Evolutionary conservation across 2,888 invertebrate species (phyloP), one percentile per base, ranked within the genome.

Genomic region (Melikaiella ostensackeni): DNA sequence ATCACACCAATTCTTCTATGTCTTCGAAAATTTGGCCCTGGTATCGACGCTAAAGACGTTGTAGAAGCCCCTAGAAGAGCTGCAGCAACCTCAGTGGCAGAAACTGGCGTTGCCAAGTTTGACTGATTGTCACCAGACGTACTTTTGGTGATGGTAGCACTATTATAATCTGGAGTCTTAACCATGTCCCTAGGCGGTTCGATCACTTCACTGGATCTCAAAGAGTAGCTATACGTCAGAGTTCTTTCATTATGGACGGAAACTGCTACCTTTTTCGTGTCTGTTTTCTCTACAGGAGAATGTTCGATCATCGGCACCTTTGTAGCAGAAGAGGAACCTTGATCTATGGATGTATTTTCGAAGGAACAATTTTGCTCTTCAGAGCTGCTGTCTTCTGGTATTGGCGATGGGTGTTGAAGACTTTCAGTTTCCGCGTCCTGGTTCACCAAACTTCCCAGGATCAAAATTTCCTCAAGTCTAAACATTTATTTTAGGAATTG

Each of bases 381-480:
- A 35, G 89, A 88, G 81, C 90, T 91, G 77, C 90, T 89, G 74
- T 91, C 89, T 75, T 80, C 80, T 61, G 81, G 81, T 80, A 79
- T 80, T 62, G 79, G 79, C 33, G 77, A 82, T 5, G 82, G 79
- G 38, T 88, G 82, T 76, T 82, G 82, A 13, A 79, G 83, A 30
- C 77, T 83, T 77, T 55, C 87, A 74, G 77, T 84, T 30, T 76
- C 79, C 38, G 81, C 77, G 75, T 80, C 87, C 46, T 84, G 79
- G 62, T 76, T 83, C 62, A 81, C 83, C 74, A 82, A 83, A 73
- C 89, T 89, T 74, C 89, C 91, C 33, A 92, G 89, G 38, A 95
- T 93, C 63, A 94, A 89, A 66, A 93, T 94, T 88, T 95, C 95
- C 85, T 95, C 95, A 88, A 95, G 91, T 64, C 94, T 94, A 88